A percentile compares a stretch with the other conserved stretches of the same genome.
These are phyloP conservation scores for Meganola albula DNA, from an alignment of 2,888 invertebrate genomes.

Conservation along the genomic window DNA sequence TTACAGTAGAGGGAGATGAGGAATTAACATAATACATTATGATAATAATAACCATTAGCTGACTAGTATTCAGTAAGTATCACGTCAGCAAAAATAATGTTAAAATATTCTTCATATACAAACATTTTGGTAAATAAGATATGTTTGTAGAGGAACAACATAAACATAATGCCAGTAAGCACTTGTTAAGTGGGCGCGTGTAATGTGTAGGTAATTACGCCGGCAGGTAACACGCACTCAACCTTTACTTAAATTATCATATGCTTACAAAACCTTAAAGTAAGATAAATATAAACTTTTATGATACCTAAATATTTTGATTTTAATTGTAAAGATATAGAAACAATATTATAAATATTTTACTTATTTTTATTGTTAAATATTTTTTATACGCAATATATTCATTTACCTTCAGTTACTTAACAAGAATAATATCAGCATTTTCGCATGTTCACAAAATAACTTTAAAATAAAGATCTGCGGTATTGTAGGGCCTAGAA, in stretches of 20 bases:
- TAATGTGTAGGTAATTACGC: constrained; percentile 17
- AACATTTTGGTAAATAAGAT: constrained; percentile 12
- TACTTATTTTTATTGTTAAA: too few species aligned
- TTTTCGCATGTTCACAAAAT: too few species aligned
- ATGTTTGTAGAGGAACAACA: constrained; percentile 13
- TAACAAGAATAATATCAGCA: too few species aligned
- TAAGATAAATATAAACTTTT: neutral
- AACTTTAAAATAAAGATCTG: too few species aligned
- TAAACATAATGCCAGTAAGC: constrained; percentile 10
- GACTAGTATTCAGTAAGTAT: constrained; percentile 16
- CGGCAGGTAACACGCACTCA: constrained; percentile 2
- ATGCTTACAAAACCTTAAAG: constrained; percentile 12
- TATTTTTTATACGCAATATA: too few species aligned
- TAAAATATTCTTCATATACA: constrained; percentile 20
- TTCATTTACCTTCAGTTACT: too few species aligned
- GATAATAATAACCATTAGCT: constrained; percentile 18
- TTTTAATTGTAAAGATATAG: too few species aligned
- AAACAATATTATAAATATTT: too few species aligned
- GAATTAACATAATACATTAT: constrained; percentile 22
- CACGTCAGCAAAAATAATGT: constrained; percentile 14
- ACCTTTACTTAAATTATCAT: constrained; percentile 29
- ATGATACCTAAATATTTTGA: too few species aligned
- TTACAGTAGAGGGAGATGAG: too few species aligned
- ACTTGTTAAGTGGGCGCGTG: constrained; percentile 16
- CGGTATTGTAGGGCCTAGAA: too few species aligned